These are phyloP conservation scores for Aselliscus stoliczkanus DNA, from an alignment of 2,797 vertebrate genomes.

Conservation along the genomic window DNA sequence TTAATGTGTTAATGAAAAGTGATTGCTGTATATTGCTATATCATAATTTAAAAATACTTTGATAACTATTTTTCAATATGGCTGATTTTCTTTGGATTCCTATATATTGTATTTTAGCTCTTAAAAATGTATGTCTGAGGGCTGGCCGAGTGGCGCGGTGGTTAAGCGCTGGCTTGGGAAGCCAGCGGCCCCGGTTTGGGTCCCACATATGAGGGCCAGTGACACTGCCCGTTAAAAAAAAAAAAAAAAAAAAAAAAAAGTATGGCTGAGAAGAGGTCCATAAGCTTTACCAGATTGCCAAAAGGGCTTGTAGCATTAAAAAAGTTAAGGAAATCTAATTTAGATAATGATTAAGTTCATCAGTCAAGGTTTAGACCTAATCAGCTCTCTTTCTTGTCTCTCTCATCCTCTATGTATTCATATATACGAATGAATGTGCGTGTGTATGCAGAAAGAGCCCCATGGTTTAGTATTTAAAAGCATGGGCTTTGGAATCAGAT, in stretches of 20 bases:
- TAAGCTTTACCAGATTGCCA: background rate
- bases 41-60: conserved; percentile 28
- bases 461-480: background rate
- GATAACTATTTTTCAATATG: background rate
- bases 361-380: background rate
- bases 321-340: conserved; percentile 2
- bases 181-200: no score
- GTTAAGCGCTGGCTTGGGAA: no score
- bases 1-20: conserved; percentile 27
- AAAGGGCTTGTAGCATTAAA: background rate
- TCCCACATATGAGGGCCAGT: no score
- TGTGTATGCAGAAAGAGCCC: background rate
- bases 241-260: no score
- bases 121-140: background rate
- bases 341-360: background rate
- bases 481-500: background rate
- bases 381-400: background rate
- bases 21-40: background rate
- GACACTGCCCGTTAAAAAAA: no score
- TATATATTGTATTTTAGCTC: background rate
- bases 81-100: conserved; percentile 17
- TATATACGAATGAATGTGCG: background rate
- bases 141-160: no score
- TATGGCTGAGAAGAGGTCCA: background rate
- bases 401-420: background rate